Base-by-base conservation (phyloP, 2,797 vertebrate species). In the Cuculus canorus region DNA sequence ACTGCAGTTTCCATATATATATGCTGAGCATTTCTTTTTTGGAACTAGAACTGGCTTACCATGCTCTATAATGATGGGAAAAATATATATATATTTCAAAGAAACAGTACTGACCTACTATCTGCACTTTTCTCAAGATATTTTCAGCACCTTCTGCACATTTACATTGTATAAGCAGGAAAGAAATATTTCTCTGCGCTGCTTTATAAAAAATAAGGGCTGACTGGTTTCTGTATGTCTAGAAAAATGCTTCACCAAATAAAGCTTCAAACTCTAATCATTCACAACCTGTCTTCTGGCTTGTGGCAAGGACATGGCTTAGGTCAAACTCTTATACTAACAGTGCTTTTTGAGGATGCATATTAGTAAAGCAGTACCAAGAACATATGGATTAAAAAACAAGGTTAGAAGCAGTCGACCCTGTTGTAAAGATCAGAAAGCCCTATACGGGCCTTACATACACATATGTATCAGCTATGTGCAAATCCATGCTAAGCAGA, bases 291-390 rank as follows among this genome's bases (percentile, higher is more conserved):
- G 61, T 70, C 43, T 94, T 96, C 89, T 93, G 86, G 90, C 94
- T 96, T 57, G 21, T 97, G 97, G 98, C 97, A 98, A 98, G 97
- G 97, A 96, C 94, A 66, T 71, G 33, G 39, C 79, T 92, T 72
- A 87, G 95, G 97, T 97, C 85, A 69, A 96, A 64, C 23, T 35
- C 19, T 57, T 39, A 72, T 21, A 50, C 11, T 77, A 41, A 75
- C 71, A 68, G 30, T 91, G 23, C 6, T 82, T 90, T 47, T 88
- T 15, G 0, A 4, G 13, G 33, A 13, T 1, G n/a, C 5, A 85
- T 96, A 78, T 89, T 92, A 59, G 43, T 83, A 95, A 47, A 97
- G 56, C 72, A 95, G 41, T 63, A 90, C 50, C 10, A 88, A 94
- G 93, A 95, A 78, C 27, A 73, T 48, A 56, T 21, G 33, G 19